Evolutionary conservation across 2,113 vertebrate species (phyloP).

Genomic region (Pterocles orientalis): DNA sequence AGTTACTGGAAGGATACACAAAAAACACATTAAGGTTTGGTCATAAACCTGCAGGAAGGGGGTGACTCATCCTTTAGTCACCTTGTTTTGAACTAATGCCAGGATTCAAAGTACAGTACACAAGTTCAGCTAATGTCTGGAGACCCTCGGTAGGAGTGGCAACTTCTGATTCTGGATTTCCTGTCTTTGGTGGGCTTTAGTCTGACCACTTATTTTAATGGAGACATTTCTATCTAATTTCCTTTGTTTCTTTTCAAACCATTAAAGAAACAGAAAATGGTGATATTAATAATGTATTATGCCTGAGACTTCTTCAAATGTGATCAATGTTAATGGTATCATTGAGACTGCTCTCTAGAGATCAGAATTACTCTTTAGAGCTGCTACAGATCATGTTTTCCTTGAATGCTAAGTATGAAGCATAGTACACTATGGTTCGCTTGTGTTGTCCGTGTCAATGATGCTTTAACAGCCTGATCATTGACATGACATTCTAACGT

Average conservation of each 20-base stretch:
- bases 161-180: conserved; percentile 39
- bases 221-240: conserved; percentile 50
- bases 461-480: not conserved
- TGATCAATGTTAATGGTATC: conserved; percentile 63
- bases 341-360: conserved; percentile 36
- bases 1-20: conserved; percentile 31
- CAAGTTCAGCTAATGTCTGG: not conserved
- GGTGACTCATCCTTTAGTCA: conserved; percentile 28
- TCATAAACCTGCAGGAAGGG: not conserved
- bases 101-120: not conserved
- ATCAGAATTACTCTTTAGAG: conserved; percentile 16
- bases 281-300: conserved; percentile 54
- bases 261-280: not conserved
- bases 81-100: not conserved
- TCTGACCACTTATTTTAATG: conserved; percentile 51
- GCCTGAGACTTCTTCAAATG: conserved; percentile 17
- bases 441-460: not conserved
- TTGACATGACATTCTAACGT: not conserved
- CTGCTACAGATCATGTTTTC: conserved; percentile 19
- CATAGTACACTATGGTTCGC: not conserved
- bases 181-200: conserved; percentile 44
- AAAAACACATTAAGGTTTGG: conserved; percentile 45
- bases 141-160: not conserved
- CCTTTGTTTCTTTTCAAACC: conserved; percentile 53
- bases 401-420: not conserved